Evolutionary conservation across 2,797 vertebrate genomes (phyloP).

Genomic region (Hipposideros larvatus): DNA sequence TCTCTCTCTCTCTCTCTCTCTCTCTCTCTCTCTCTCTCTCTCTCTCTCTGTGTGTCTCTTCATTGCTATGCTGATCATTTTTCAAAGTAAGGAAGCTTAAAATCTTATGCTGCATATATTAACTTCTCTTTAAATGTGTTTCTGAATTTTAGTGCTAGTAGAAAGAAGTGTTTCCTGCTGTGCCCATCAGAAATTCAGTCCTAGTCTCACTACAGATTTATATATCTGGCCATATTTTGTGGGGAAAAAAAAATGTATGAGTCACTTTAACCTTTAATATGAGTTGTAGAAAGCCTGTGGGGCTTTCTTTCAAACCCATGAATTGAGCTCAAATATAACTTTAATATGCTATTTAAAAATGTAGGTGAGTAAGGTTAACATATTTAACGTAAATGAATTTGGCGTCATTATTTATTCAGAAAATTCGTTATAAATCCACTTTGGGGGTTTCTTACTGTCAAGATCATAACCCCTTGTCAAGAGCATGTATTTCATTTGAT

Average conservation of each 20-base stretch:
- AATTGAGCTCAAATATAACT: conserved; percentile 68
- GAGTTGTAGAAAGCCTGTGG: conserved; percentile 36
- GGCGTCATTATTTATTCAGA: conserved; percentile 72
- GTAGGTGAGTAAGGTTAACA: conserved; percentile 74
- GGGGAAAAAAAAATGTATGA: neutral
- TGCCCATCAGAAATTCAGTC: conserved; percentile 64
- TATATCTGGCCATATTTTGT: conserved; percentile 50
- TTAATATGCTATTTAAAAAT: conserved; percentile 71
- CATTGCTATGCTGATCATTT: conserved; percentile 53
- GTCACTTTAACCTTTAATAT: conserved; percentile 69
- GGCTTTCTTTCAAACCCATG: conserved; percentile 59
- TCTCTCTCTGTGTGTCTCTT: neutral
- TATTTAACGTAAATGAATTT: conserved; percentile 72
- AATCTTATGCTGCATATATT: conserved; percentile 27
- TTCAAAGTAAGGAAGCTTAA: conserved; percentile 59
- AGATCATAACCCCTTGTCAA: conserved; percentile 42
- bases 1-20: neutral
- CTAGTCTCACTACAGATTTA: neutral
- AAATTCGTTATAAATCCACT: conserved; percentile 68
- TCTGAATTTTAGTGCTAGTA: conserved; percentile 48
- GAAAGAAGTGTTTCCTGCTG: conserved; percentile 47
- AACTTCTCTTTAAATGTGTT: conserved; percentile 50
- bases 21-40: neutral
- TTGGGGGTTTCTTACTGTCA: conserved; percentile 62
- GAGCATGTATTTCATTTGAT: conserved; percentile 42